Conservation (phyloP, 2,113 vertebrate species). For the Nothocercus nigrocapillus region DNA sequence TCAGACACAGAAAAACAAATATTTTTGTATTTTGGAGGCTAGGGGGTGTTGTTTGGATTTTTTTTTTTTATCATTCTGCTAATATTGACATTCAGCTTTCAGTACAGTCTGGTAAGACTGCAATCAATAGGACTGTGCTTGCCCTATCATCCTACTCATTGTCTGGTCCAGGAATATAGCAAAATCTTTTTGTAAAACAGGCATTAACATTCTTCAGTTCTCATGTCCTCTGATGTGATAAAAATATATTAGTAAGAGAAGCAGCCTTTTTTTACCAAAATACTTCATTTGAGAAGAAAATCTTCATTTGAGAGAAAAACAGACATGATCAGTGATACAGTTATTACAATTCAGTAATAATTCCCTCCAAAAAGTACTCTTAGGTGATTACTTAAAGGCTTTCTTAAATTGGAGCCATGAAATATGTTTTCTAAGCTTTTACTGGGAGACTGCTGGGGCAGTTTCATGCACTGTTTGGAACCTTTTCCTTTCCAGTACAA, state of each 20-base stretch:
- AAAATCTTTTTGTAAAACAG: not conserved
- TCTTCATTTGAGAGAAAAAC: not conserved
- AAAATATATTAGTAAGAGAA: not conserved
- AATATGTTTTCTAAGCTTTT: not conserved
- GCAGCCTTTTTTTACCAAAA: not conserved
- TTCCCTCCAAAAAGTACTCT: not conserved
- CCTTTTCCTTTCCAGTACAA: not conserved
- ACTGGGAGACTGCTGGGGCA: not conserved
- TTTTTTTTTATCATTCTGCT: not conserved
- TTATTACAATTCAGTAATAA: not conserved
- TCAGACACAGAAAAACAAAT: not conserved
- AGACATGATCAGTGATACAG: not conserved
- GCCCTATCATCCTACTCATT: accelerated
- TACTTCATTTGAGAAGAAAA: not conserved
- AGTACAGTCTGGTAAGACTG: not conserved
- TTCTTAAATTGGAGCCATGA: not conserved
- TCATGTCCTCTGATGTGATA: not conserved
- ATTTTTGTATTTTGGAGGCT: not conserved
- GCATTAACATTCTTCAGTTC: not conserved
- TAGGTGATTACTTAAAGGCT: not conserved
- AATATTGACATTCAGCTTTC: not conserved
- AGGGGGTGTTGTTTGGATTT: not conserved
- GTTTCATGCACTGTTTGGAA: not conserved
- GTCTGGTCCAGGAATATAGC: not conserved
- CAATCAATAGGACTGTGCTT: not conserved